Evolutionary conservation across 2,888 invertebrate species (phyloP), one percentile per base, ranked within the genome.

Genomic region (Nesidiocoris tenuis): DNA sequence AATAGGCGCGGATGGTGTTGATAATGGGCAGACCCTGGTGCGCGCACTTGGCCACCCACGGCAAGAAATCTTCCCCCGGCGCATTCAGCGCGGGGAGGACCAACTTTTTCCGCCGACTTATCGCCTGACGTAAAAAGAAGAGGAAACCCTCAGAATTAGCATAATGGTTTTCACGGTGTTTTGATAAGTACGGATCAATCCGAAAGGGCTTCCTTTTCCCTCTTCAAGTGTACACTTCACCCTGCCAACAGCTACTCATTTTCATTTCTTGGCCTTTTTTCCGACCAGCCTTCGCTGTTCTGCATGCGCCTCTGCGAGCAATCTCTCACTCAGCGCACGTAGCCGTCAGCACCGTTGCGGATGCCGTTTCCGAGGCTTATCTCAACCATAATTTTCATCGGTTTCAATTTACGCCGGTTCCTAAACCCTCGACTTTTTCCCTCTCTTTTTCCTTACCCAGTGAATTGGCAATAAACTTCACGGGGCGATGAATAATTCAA

Each of bases 131-230:
- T 68, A 57, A 68, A 56, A 56, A 57, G 68, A 68, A 19, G 59
- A 57, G 55, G 17, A 22, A 67, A 67, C 19, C 16, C 18, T 56
- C n/a, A 3, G 24, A 68, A 68, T 68, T 68, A 68, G 23, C 68
- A 68, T 68, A 68, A 68, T 57, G 68, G 68, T 57, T 68, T 64
- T 57, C 66, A 57, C 68, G 24, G 57, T 57, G 17, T 68, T 68
- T 57, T 22, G 57, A 68, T 23, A 57, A 68, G 68, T 68, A 12
- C 39, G 68, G 68, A 57, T 68, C 68, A 68, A 68, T 68, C 68
- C 57, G 22, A 16, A 68, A n/a, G 39, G 39, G 39, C 39, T 39
- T 39, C 39, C 39, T 39, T 39, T 12, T 39, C 39, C 39, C 12
- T 39, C 39, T n/a, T n/a, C n/a, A n/a, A n/a, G n/a, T n/a, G n/a